A percentile compares a stretch with the other conserved stretches of the same genome.
Evolutionary conservation across 2,797 vertebrate species (phyloP).

Genomic region (Pterois miles): DNA sequence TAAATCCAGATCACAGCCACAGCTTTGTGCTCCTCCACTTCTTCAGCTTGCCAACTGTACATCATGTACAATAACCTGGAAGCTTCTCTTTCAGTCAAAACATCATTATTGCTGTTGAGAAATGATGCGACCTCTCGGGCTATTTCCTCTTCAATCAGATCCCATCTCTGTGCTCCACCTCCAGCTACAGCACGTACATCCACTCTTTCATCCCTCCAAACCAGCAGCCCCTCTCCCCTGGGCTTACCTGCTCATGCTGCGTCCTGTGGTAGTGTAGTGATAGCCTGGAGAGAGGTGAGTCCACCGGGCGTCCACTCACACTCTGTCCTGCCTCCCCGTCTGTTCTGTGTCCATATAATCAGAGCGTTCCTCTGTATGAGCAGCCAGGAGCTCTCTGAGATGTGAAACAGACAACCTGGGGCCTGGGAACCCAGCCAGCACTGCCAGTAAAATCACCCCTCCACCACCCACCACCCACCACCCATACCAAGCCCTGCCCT

Average conservation of each 20-base stretch:
- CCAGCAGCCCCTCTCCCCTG: background rate
- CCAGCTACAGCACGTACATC: background rate
- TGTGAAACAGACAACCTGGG: conserved; percentile 60
- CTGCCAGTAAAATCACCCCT: conserved; percentile 55
- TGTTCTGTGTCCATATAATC: conserved; percentile 11
- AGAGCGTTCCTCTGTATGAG: conserved; percentile 5
- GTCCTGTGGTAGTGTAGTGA: background rate
- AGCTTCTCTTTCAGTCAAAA: background rate
- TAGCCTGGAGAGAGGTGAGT: background rate
- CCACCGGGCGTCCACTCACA: conserved; percentile 1
- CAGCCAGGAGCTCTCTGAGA: conserved; percentile 53
- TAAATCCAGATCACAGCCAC: background rate
- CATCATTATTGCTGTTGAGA: background rate
- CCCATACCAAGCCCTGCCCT: conserved; percentile 27
- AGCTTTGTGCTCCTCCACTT: conserved; percentile 6
- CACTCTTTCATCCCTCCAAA: background rate
- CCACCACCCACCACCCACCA: background rate
- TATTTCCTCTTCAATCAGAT: background rate
- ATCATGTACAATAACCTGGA: background rate
- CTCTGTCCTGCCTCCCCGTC: background rate
- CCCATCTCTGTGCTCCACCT: background rate
- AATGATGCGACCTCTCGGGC: background rate
- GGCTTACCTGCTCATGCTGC: conserved; percentile 27
- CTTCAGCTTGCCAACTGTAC: background rate
- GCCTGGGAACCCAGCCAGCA: conserved; percentile 52